phyloP scores from a whole-genome alignment of 1,140 invertebrate species.

The Tribolium madens region DNA sequence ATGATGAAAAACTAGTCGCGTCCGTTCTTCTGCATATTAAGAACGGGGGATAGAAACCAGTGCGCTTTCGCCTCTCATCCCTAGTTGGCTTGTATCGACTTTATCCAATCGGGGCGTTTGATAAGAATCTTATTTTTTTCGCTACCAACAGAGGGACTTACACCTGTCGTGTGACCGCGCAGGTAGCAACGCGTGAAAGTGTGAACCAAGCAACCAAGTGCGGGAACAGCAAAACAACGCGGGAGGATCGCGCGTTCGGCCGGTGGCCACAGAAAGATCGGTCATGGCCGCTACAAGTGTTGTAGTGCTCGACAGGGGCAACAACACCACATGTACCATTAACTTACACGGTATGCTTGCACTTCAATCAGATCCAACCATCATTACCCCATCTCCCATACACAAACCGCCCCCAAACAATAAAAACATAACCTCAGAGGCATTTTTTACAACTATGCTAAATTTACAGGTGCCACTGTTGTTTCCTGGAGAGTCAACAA shows the following conservation, averaged over 20 bases:
- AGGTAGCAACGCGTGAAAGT: slow-evolving; percentile 61
- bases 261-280: slow-evolving; percentile 48
- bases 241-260: slow-evolving; percentile 51
- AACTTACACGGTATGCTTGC: slow-evolving; percentile 88
- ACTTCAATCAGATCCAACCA: too few relatives aligned
- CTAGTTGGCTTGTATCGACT: slow-evolving; percentile 38
- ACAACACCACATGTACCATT: slow-evolving; percentile 95
- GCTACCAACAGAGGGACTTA: slow-evolving; percentile 64
- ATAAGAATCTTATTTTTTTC: slow-evolving; percentile 57
- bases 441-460: slow-evolving; percentile 53
- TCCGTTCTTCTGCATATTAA: slow-evolving; percentile 57
- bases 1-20: slow-evolving; percentile 61
- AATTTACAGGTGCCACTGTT: slow-evolving; percentile 85
- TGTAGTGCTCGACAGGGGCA: slow-evolving; percentile 92
- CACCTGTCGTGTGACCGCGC: slow-evolving; percentile 62
- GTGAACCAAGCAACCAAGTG: slow-evolving; percentile 50
- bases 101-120: slow-evolving; percentile 10
- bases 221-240: slow-evolving; percentile 54
- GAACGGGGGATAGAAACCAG: slow-evolving; percentile 46
- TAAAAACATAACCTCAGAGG: slow-evolving; percentile 62
- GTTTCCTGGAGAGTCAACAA: slow-evolving; percentile 96
- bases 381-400: background rate
- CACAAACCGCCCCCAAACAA: slow-evolving; percentile 44
- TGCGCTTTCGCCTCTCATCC: slow-evolving; percentile 43
- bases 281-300: slow-evolving; percentile 86